Percentiles rank a stretch among this genome's conserved stretches.
These are phyloP conservation scores for Abrostola tripartita DNA, from an alignment of 2,888 invertebrate species.

Conservation along the genomic window DNA sequence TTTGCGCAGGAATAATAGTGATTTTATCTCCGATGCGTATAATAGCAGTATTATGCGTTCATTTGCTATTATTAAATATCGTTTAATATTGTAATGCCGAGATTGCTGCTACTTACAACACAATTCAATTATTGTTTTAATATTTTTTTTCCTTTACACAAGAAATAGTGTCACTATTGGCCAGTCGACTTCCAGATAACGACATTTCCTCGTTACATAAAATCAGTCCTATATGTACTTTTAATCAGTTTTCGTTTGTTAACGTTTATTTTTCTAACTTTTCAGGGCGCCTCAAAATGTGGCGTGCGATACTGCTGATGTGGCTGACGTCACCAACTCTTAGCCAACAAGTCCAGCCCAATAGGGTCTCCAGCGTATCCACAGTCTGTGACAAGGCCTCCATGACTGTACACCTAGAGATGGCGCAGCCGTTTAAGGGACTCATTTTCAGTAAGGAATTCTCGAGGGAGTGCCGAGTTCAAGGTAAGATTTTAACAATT, in stretches of 20 bases:
- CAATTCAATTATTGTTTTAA: no score
- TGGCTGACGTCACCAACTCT: conserved; percentile 60
- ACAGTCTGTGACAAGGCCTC: conserved; percentile 90
- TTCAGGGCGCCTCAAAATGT: conserved; percentile 77
- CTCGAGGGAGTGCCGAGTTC: conserved; percentile 90
- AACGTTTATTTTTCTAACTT: conserved; percentile 25
- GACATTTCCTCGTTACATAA: no score
- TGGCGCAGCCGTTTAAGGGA: conserved; percentile 91
- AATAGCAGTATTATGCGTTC: conserved; percentile 2
- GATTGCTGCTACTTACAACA: background rate
- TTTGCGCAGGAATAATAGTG: conserved; percentile 2
- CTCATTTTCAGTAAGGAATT: conserved; percentile 93
- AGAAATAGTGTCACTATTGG: no score
- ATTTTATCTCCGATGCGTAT: conserved; percentile 1
- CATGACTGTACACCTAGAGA: conserved; percentile 89
- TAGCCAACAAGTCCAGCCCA: conserved; percentile 73
- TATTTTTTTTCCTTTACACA: no score
- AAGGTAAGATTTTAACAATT: conserved; percentile 87
- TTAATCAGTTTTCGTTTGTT: background rate
- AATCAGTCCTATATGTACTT: no score
- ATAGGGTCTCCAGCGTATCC: conserved; percentile 88
- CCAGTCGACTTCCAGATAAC: no score
- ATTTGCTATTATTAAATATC: background rate
- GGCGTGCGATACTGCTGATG: conserved; percentile 73
- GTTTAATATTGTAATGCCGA: background rate